phyloP scores from a whole-genome alignment of 2,888 invertebrate genomes.

The Candidula unifasciata region DNA sequence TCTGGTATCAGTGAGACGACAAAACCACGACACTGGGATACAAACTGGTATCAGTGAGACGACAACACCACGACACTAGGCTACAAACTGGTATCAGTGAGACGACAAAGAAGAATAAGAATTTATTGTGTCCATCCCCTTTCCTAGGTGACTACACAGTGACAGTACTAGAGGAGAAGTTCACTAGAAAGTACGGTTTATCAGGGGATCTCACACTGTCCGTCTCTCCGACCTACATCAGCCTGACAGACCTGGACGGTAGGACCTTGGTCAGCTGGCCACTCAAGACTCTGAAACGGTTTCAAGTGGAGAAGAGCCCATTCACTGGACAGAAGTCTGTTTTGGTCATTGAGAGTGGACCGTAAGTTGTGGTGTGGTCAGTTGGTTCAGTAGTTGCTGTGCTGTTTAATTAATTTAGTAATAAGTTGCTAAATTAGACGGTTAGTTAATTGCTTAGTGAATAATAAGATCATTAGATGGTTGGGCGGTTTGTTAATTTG shows the following conservation, averaged over 20 bases:
- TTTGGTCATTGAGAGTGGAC: constrained; percentile 67
- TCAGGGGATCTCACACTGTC: constrained; percentile 59
- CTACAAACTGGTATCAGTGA: too few species aligned
- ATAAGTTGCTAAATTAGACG: too few species aligned
- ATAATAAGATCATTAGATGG: too few species aligned
- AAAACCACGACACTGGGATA: too few species aligned
- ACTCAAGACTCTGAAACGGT: constrained; percentile 63
- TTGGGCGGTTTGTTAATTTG: too few species aligned
- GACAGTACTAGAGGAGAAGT: constrained; percentile 58
- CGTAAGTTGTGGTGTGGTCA: constrained; percentile 44
- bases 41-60: too few species aligned
- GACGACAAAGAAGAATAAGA: too few species aligned
- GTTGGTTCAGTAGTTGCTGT: neutral
- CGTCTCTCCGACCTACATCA: constrained; percentile 61
- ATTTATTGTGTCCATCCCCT: too few species aligned
- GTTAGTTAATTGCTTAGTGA: too few species aligned
- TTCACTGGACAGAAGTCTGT: constrained; percentile 55
- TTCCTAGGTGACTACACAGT: constrained; percentile 54
- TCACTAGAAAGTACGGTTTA: constrained; percentile 59
- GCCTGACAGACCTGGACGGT: constrained; percentile 54
- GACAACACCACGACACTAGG: too few species aligned
- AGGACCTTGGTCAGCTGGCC: constrained; percentile 63
- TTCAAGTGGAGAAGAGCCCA: constrained; percentile 60
- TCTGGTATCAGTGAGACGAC: too few species aligned
- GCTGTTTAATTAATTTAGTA: too few species aligned